Conservation (phyloP, 2,797 vertebrate genomes). For the Cetoscarus ocellatus region DNA sequence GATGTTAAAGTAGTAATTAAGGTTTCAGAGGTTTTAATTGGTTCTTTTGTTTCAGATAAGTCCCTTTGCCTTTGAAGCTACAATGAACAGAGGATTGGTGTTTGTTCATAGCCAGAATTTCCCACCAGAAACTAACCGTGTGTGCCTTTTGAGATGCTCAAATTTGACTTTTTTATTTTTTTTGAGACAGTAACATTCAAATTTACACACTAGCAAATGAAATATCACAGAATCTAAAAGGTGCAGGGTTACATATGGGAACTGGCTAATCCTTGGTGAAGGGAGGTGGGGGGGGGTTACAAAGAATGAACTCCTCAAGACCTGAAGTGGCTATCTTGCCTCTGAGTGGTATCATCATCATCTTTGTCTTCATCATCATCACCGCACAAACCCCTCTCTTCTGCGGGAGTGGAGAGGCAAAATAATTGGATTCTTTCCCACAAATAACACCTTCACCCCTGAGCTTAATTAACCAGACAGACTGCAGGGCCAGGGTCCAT, state of each 20-base stretch:
- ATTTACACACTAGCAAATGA: slow-evolving; percentile 64
- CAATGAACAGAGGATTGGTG: slow-evolving; percentile 54
- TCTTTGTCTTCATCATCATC: slow-evolving; percentile 77
- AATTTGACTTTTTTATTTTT: slow-evolving; percentile 17
- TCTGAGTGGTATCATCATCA: slow-evolving; percentile 82
- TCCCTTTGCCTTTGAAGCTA: slow-evolving; percentile 77
- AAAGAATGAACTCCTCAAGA: slow-evolving; percentile 80
- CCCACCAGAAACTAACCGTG: slow-evolving; percentile 56
- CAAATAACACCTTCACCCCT: slow-evolving; percentile 89
- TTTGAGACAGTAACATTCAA: slow-evolving; percentile 39
- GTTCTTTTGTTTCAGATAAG: slow-evolving; percentile 79
- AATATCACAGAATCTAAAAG: slow-evolving; percentile 66
- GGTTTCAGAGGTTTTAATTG: slow-evolving; percentile 80
- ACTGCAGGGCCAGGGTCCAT: slow-evolving; percentile 79
- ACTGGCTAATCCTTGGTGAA: slow-evolving; percentile 70
- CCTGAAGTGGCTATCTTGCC: slow-evolving; percentile 84
- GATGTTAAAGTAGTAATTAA: slow-evolving; percentile 79
- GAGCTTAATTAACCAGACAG: slow-evolving; percentile 90
- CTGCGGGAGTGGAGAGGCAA: slow-evolving; percentile 80
- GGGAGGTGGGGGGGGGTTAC: slow-evolving; percentile 44
- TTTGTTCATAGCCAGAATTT: slow-evolving; percentile 53
- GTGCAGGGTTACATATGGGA: slow-evolving; percentile 58
- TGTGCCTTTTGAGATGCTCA: slow-evolving; percentile 11
- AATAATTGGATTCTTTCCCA: slow-evolving; percentile 92
- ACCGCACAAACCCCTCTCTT: slow-evolving; percentile 72